Conservation (phyloP, 1,140 invertebrate species). For the Ruditapes philippinarum region DNA sequence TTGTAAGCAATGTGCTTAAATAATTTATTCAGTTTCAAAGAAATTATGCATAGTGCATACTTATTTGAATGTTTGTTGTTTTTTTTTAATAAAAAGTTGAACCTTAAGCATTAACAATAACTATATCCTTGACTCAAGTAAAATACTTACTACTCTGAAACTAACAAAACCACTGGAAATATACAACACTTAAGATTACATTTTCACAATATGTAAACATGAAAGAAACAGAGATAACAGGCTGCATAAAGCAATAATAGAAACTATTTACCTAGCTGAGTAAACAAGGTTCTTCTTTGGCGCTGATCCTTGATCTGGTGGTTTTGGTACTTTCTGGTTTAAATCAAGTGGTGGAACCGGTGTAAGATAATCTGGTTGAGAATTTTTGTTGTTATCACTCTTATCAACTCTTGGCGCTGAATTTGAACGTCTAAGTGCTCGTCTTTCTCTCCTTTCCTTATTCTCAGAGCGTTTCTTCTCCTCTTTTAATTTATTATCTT, state of each 20-base stretch:
- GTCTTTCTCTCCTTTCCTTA: constrained; percentile 40
- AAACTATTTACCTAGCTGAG: constrained; percentile 75
- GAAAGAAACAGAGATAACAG: too few species aligned
- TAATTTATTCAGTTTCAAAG: too few species aligned
- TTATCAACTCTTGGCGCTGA: constrained; percentile 75
- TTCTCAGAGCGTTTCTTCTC: constrained; percentile 40
- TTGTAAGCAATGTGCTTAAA: too few species aligned
- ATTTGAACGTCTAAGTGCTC: constrained; percentile 69
- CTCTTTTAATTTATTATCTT: constrained; percentile 31
- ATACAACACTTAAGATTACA: too few species aligned
- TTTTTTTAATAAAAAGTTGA: too few species aligned
- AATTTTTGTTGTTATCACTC: constrained; percentile 37
- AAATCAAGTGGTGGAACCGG: constrained; percentile 69
- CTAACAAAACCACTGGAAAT: neutral
- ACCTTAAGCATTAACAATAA: too few species aligned
- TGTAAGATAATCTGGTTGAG: constrained; percentile 53
- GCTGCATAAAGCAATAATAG: neutral
- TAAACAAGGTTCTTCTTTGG: constrained; percentile 75
- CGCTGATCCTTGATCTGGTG: constrained; percentile 73
- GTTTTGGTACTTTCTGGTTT: constrained; percentile 72
- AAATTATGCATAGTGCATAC: too few species aligned
- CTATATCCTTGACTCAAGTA: too few species aligned
- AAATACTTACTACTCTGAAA: too few species aligned
- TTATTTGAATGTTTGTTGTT: too few species aligned
- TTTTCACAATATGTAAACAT: too few species aligned